These are phyloP conservation scores for Pristis pectinata DNA, from an alignment of 2,797 vertebrate species.

Conservation along the genomic window DNA sequence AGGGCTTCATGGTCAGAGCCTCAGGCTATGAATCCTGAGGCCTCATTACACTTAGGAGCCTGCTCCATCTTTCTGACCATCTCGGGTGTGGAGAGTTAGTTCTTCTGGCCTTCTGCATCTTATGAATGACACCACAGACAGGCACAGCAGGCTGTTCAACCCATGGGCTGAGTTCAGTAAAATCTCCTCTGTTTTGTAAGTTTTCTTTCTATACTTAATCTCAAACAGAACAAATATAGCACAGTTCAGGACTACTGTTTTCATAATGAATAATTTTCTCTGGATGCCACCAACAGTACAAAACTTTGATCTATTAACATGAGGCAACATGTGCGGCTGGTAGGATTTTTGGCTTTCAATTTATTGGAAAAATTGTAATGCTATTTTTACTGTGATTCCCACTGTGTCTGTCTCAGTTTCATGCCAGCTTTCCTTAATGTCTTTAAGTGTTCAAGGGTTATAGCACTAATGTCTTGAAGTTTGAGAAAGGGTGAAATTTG, in stretches of 20 bases:
- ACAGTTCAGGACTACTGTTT: constrained; percentile 38
- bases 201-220: not conserved
- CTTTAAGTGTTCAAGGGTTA: not conserved
- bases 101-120: too few relatives aligned
- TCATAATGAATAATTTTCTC: constrained; percentile 33
- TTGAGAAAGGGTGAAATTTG: not conserved
- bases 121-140: too few relatives aligned
- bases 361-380: constrained; percentile 4
- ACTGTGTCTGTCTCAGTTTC: constrained; percentile 25
- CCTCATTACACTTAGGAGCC: too few relatives aligned
- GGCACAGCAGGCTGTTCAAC: too few relatives aligned
- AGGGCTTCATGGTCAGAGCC: too few relatives aligned
- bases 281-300: constrained; percentile 32
- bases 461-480: not conserved
- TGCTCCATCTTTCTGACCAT: too few relatives aligned
- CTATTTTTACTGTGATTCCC: constrained; percentile 2
- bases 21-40: too few relatives aligned
- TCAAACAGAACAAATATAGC: not conserved
- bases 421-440: not conserved
- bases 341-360: not conserved
- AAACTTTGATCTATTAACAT: constrained; percentile 24
- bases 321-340: not conserved
- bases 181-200: not conserved
- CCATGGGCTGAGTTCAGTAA: too few relatives aligned
- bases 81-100: too few relatives aligned